These are phyloP conservation scores for Tyrannus savana DNA, from an alignment of 2,113 vertebrate genomes.

Conservation along the genomic window DNA sequence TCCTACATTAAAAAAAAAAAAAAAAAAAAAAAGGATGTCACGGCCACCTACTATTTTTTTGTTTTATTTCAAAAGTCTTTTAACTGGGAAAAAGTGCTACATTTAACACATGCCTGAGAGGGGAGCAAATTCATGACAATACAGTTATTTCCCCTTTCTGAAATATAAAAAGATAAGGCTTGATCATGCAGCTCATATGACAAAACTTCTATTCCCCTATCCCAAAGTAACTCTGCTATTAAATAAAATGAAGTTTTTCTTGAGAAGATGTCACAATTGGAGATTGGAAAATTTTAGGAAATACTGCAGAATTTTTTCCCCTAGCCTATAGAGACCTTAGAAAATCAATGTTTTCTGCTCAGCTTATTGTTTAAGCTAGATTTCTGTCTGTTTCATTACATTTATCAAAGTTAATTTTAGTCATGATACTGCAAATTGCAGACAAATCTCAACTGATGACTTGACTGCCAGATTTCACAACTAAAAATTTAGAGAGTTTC, in stretches of 20 bases:
- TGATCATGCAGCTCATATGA: background rate
- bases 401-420: background rate
- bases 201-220: background rate
- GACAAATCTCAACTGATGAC: background rate
- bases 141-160: background rate
- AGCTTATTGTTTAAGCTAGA: background rate
- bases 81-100: background rate
- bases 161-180: background rate
- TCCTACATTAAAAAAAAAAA: background rate
- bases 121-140: background rate
- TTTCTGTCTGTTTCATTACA: background rate
- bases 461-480: background rate
- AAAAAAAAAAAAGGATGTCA: background rate
- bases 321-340: background rate
- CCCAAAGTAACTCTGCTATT: background rate
- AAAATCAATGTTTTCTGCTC: background rate
- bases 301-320: background rate
- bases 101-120: background rate
- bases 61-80: background rate
- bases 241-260: background rate
- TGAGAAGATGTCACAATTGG: background rate
- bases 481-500: background rate
- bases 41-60: too few relatives aligned
- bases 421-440: background rate
- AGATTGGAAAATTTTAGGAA: background rate